phyloP scores from a whole-genome alignment of 1,140 invertebrate genomes.

The Palaemon carinicauda region DNA sequence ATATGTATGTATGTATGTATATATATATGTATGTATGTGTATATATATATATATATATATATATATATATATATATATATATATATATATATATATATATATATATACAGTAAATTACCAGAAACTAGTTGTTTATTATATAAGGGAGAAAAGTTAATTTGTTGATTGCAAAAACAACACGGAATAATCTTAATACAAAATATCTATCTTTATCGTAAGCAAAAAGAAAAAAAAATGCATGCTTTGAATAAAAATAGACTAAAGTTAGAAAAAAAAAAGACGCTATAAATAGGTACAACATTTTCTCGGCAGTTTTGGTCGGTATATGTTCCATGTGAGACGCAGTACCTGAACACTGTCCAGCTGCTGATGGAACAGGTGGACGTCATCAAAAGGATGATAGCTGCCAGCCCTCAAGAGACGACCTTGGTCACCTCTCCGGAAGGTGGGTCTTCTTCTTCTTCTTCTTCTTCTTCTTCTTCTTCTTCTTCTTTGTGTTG shows the following conservation, averaged over 20 bases:
- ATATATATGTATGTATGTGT: background rate
- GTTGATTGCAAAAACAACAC: too few species aligned
- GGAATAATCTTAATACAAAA: too few species aligned
- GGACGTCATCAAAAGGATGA: conserved; percentile 82
- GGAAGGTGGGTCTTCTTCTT: conserved; percentile 70
- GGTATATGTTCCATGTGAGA: conserved; percentile 82
- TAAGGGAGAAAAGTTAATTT: too few species aligned
- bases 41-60: background rate
- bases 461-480: too few species aligned
- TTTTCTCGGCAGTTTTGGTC: conserved; percentile 79
- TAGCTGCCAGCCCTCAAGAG: conserved; percentile 79
- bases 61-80: background rate
- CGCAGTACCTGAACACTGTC: conserved; percentile 76
- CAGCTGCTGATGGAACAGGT: conserved; percentile 76
- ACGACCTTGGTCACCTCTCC: conserved; percentile 81
- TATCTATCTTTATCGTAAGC: too few species aligned
- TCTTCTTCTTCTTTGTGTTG: too few species aligned
- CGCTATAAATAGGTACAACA: background rate
- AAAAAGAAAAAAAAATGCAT: too few species aligned
- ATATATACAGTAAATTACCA: background rate
- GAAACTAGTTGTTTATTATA: too few species aligned
- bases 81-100: background rate
- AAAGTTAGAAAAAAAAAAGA: too few species aligned
- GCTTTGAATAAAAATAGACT: too few species aligned
- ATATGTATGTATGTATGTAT: background rate